A percentile compares a stretch with the other conserved stretches of the same genome.
phyloP scores from a whole-genome alignment of 2,797 vertebrate genomes.

The Scomberomorus guttatus region DNA sequence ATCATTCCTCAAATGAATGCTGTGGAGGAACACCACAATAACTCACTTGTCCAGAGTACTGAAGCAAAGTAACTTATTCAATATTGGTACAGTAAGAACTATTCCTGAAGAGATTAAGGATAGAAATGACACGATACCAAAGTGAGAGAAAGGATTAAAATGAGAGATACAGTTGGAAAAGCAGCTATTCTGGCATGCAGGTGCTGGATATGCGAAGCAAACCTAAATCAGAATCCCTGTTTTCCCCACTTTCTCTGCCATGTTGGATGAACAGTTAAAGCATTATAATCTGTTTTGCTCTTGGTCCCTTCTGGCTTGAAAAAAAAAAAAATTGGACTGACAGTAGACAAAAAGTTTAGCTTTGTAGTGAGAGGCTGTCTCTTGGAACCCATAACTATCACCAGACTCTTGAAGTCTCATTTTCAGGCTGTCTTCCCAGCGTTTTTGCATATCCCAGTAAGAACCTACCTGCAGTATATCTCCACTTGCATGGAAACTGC shows the following conservation, averaged over 20 bases:
- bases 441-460: constrained; percentile 5
- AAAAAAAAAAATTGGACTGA: constrained; percentile 32
- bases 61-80: constrained; percentile 32
- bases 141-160: constrained; percentile 52
- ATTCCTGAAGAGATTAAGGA: constrained; percentile 48
- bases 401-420: constrained; percentile 43
- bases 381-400: constrained; percentile 43
- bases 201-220: constrained; percentile 29
- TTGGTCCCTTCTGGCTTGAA: constrained; percentile 29
- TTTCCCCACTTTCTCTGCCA: constrained; percentile 21
- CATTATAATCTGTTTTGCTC: constrained; percentile 53
- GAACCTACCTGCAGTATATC: neutral
- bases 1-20: constrained; percentile 39
- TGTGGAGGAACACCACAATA: constrained; percentile 16
- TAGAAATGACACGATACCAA: constrained; percentile 36
- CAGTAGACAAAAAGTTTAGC: constrained; percentile 47
- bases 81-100: constrained; percentile 19
- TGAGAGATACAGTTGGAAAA: constrained; percentile 21
- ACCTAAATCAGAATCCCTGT: constrained; percentile 32
- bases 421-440: constrained; percentile 9
- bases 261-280: constrained; percentile 53
- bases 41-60: constrained; percentile 21
- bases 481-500: constrained; percentile 1
- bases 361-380: constrained; percentile 42
- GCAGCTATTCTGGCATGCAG: constrained; percentile 27